A percentile compares a stretch with the other conserved stretches of the same genome.
Conservation (phyloP, 2,113 vertebrate species). For the Columba janthina region DNA sequence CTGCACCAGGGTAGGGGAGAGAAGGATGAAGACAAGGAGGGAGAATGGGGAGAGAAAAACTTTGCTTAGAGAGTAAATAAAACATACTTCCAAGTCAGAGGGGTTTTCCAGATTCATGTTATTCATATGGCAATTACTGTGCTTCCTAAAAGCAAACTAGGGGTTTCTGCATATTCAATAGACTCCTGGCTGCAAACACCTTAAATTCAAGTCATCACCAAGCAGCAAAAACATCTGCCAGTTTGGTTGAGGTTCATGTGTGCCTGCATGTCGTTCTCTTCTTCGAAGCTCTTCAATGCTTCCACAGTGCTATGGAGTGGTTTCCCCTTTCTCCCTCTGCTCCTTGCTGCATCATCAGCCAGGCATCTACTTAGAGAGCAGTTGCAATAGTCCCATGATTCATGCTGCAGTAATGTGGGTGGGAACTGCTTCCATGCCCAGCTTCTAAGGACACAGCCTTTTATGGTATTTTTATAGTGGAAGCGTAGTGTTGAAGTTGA, state of each 20-base stretch:
- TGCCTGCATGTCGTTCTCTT: neutral
- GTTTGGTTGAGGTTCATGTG: rapidly evolving
- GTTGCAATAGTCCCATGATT: conserved; percentile 44
- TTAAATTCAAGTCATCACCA: neutral
- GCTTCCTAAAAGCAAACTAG: neutral
- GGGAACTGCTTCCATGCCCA: conserved; percentile 60
- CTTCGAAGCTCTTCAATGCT: neutral
- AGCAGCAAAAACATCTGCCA: neutral
- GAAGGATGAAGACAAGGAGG: neutral
- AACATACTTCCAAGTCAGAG: neutral
- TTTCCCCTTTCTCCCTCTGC: neutral
- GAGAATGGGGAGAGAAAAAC: neutral
- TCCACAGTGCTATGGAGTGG: rapidly evolving
- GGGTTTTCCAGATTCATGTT: neutral
- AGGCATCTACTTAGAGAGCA: conserved; percentile 8
- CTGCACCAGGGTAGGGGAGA: neutral
- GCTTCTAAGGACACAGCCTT: conserved; percentile 59
- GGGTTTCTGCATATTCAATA: neutral
- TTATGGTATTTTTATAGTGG: conserved; percentile 66
- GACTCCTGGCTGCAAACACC: neutral
- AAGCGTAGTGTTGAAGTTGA: too few species aligned
- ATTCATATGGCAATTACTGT: neutral
- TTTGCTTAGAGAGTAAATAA: neutral
- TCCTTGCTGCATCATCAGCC: neutral
- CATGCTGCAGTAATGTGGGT: conserved; percentile 63